Base-by-base conservation (phyloP, 2,888 invertebrate genomes). In the Osmoderma eremita region DNA sequence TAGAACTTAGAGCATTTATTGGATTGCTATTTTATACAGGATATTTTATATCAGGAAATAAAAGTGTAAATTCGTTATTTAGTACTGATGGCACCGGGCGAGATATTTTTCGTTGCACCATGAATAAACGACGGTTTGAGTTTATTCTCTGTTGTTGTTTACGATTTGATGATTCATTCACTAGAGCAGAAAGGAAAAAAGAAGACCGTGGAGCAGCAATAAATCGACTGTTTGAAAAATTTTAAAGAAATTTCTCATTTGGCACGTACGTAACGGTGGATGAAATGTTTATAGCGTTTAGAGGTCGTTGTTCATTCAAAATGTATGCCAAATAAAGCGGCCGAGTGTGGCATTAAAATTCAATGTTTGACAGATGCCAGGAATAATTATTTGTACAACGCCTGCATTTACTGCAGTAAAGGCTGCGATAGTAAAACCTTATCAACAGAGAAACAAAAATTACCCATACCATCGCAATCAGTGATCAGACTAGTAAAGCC, bases 241-340 rank as follows among this genome's bases (percentile, higher is more conserved):
- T 30, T 2, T 3, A 8, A 30, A 6, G 6, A 6, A 53, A 64
- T 39, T 67, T 42, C 18, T 41, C 12, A 13, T 30, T 66, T 6
- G 66, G 62, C 17, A 22, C 10, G 30, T 36, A 41, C 10, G 18
- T 45, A 42, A 61, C 61, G 30, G 36, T 63, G 10, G 69, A 69
- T 63, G 67, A 69, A 58, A 69, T 67, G 64, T 61, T 67, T n/a
- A 39, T 67, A 12, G 56, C 54, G 12, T 72, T 72, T 62, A 38
- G 67, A 20, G 68, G 71, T 8, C 56, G 65, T 15, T 70, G 63
- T 41, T 22, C 24, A n/a, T 73, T 74, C 50, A 64, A 65, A 56
- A 67, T 73, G 38, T 72, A 71, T 72, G 61, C 71, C 72, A 15
- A 70, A 64, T 39, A 76, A 75, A 65, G 75, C 75, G n/a, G 69